Conservation (phyloP, 1,140 invertebrate genomes). For the Bacillus rossius region DNA sequence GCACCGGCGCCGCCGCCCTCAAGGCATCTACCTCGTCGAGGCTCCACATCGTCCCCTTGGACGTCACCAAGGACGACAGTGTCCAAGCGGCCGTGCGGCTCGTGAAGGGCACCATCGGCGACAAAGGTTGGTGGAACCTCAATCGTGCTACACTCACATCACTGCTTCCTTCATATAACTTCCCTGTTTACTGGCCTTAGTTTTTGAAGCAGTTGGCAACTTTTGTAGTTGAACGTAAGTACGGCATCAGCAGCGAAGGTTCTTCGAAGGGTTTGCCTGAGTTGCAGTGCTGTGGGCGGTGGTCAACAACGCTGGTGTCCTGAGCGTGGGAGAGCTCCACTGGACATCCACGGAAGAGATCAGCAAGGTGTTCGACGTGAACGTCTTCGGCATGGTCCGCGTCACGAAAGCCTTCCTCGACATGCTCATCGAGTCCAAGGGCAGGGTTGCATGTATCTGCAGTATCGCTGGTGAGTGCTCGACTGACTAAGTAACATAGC, state of each 20-base stretch:
- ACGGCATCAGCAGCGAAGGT: too few relatives aligned
- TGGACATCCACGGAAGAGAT: conserved; percentile 37
- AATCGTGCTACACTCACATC: too few relatives aligned
- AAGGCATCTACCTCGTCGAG: conserved; percentile 28
- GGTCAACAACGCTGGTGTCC: conserved; percentile 53
- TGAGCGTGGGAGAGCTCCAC: conserved; percentile 46
- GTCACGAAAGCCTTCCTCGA: conserved; percentile 42
- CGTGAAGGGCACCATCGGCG: conserved; percentile 2
- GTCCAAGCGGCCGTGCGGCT: conserved; percentile 24
- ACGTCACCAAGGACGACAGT: conserved; percentile 37
- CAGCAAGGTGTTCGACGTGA: conserved; percentile 45
- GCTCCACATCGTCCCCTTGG: conserved; percentile 32
- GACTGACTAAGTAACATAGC: too few relatives aligned
- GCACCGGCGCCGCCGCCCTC: conserved; percentile 38
- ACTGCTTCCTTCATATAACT: too few relatives aligned
- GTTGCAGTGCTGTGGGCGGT: conserved; percentile 45
- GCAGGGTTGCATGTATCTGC: conserved; percentile 2
- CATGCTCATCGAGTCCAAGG: conserved; percentile 29
- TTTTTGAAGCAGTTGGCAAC: too few relatives aligned
- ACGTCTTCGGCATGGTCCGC: conserved; percentile 46
- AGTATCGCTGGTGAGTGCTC: conserved; percentile 8
- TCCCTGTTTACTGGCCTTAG: too few relatives aligned
- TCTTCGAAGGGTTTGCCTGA: too few relatives aligned
- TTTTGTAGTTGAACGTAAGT: too few relatives aligned
- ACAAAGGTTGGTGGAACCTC: too few relatives aligned